Percentiles rank a stretch among this genome's conserved stretches.
Evolutionary conservation across 2,888 invertebrate genomes (phyloP).

Genomic region (Lasiommata megera): DNA sequence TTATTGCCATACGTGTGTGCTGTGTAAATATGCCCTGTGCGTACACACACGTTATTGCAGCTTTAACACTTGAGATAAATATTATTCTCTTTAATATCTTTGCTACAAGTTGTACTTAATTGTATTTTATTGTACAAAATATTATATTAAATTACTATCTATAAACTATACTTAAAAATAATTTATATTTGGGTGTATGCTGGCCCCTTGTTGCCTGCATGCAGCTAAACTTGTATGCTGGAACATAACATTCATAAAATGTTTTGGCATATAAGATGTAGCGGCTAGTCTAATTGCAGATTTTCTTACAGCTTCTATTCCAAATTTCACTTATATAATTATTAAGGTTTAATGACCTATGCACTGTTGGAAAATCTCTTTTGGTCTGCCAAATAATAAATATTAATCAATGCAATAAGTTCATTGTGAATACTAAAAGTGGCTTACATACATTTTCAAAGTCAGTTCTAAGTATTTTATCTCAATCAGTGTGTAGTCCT

Average conservation of each 20-base stretch:
- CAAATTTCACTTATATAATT: conserved; percentile 76
- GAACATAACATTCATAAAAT: conserved; percentile 76
- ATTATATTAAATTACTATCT: conserved; percentile 83
- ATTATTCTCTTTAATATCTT: conserved; percentile 83
- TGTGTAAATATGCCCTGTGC: conserved; percentile 80
- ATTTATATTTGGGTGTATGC: conserved; percentile 79
- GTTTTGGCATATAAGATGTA: conserved; percentile 79
- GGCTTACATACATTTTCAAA: conserved; percentile 78
- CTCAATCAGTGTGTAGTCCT: conserved; percentile 81
- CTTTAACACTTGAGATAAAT: conserved; percentile 80
- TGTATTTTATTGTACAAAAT: conserved; percentile 86
- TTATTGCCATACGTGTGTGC: conserved; percentile 77
- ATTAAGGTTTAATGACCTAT: conserved; percentile 74
- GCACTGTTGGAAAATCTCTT: conserved; percentile 82
- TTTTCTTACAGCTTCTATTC: conserved; percentile 82
- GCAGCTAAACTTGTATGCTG: conserved; percentile 80
- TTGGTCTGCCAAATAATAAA: conserved; percentile 77
- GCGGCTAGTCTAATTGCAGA: conserved; percentile 80
- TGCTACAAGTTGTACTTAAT: conserved; percentile 87
- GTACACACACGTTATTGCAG: conserved; percentile 80
- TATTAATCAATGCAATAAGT: conserved; percentile 77
- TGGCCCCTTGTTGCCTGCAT: conserved; percentile 76
- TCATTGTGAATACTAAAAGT: conserved; percentile 80
- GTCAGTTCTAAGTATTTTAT: conserved; percentile 78
- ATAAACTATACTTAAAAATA: conserved; percentile 74